Conservation (phyloP, 2,113 vertebrate genomes). For the Pungitius pungitius region DNA sequence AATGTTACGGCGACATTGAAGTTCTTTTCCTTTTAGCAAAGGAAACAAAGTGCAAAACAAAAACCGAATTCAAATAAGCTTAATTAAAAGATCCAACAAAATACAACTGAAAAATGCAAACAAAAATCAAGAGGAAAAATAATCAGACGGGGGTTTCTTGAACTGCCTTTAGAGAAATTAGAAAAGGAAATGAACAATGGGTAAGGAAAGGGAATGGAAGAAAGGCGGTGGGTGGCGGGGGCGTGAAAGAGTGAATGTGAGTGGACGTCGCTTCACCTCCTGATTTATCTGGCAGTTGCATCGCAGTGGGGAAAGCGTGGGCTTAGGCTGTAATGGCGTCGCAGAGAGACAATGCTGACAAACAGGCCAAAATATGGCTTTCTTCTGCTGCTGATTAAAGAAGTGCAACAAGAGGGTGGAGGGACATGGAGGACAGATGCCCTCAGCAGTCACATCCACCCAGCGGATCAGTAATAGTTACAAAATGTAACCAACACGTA, state of each 20-base stretch:
- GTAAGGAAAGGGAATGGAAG: conserved; percentile 69
- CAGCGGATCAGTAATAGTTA: conserved; percentile 11
- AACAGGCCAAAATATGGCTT: conserved; percentile 77
- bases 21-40: conserved; percentile 67
- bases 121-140: conserved; percentile 80
- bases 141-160: conserved; percentile 73
- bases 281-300: conserved; percentile 77
- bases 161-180: conserved; percentile 62
- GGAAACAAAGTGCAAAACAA: conserved; percentile 78
- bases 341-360: conserved; percentile 69
- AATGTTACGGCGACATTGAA: conserved; percentile 56
- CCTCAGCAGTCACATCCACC: conserved; percentile 41
- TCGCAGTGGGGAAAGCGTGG: conserved; percentile 73
- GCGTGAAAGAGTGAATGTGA: conserved; percentile 60
- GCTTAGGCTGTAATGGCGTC: conserved; percentile 65
- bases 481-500: conserved; percentile 21
- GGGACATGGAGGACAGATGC: conserved; percentile 57
- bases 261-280: conserved; percentile 42
- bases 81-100: conserved; percentile 78
- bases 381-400: conserved; percentile 83
- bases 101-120: conserved; percentile 75
- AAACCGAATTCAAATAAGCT: conserved; percentile 69
- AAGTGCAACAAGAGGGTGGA: conserved; percentile 66
- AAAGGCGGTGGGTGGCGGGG: conserved; percentile 60
- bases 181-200: conserved; percentile 80